Conservation (phyloP, 1,140 invertebrate species). For the Paraescarpia echinospica region DNA sequence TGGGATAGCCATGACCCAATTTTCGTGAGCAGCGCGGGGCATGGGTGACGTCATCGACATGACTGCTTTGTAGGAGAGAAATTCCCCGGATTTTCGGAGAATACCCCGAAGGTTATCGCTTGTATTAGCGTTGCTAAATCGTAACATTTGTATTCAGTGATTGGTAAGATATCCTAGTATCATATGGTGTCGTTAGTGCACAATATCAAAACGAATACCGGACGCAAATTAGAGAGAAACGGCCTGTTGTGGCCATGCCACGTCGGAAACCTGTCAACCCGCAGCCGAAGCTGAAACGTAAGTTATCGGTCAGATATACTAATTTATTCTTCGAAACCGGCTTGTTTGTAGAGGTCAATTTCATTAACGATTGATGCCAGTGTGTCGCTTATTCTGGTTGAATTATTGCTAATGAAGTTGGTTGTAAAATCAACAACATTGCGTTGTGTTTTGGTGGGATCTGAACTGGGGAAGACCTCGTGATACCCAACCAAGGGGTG, state of each 20-base stretch:
- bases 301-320: background rate
- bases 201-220: background rate
- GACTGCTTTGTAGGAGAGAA: constrained; percentile 4
- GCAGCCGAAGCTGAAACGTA: background rate
- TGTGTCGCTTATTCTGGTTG: background rate
- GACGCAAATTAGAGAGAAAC: background rate
- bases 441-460: background rate
- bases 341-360: background rate
- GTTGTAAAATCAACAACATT: background rate
- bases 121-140: constrained; percentile 1
- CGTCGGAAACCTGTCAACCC: constrained; percentile 3
- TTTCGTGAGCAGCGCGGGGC: background rate
- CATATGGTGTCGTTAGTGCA: background rate
- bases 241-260: background rate
- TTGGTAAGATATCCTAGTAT: background rate
- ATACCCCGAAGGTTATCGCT: background rate
- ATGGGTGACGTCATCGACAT: background rate
- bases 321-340: background rate
- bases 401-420: background rate
- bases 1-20: background rate
- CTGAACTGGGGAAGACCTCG: background rate
- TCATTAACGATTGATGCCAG: background rate
- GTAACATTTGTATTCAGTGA: background rate
- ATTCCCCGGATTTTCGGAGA: constrained; percentile 3
- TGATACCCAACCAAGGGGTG: background rate